Evolutionary conservation across 2,113 vertebrate species (phyloP).

Genomic region (Gyps fulvus): DNA sequence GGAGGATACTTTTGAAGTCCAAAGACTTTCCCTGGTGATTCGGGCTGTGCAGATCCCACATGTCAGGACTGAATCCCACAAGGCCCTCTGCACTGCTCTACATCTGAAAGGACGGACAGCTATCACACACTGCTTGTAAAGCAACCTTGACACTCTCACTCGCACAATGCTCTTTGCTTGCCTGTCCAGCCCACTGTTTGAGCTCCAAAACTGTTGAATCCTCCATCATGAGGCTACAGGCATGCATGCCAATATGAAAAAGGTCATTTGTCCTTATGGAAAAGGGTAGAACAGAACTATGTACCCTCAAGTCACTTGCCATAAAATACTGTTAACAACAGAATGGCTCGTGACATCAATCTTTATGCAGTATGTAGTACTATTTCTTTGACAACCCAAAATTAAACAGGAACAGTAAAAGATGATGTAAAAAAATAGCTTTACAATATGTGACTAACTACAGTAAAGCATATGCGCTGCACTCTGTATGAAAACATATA

Average conservation of each 20-base stretch:
- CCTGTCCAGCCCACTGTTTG: not conserved
- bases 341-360: not conserved
- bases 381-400: not conserved
- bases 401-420: conserved; percentile 33
- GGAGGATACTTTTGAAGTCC: not conserved
- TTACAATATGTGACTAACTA: not conserved
- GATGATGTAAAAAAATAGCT: not conserved
- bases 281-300: not conserved
- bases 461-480: not conserved
- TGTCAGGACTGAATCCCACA: not conserved
- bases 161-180: not conserved
- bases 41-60: not conserved
- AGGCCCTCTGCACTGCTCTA: not conserved
- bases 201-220: not conserved
- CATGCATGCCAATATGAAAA: not conserved
- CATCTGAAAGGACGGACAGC: not conserved
- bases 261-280: not conserved
- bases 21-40: not conserved
- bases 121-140: not conserved
- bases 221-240: not conserved
- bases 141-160: not conserved
- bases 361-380: not conserved
- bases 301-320: not conserved
- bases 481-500: not conserved
- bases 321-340: not conserved